Evolutionary conservation across 2,113 vertebrate genomes (phyloP).

Genomic region (Ammodramus savannarum): DNA sequence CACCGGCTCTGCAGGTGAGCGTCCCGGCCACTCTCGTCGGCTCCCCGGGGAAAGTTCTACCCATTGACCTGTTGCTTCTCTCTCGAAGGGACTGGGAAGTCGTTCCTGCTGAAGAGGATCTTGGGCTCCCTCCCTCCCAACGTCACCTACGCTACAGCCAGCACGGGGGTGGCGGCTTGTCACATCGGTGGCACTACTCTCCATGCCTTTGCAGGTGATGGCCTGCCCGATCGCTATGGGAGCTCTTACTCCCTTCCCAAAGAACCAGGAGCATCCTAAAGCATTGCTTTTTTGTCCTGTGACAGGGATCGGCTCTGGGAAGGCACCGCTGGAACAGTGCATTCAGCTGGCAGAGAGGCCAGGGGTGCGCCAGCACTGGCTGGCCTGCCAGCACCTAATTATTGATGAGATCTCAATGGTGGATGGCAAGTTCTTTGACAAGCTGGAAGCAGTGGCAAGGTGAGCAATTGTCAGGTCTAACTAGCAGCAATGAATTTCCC

Average conservation of each 20-base stretch:
- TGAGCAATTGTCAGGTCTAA: neutral
- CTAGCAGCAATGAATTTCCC: neutral
- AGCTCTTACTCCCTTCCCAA: neutral
- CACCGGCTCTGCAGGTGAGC: slow-evolving; percentile 91
- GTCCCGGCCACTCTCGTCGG: fast-evolving
- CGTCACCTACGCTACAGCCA: slow-evolving; percentile 91
- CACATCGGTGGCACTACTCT: slow-evolving; percentile 94
- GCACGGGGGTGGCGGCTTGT: slow-evolving; percentile 93
- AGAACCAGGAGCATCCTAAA: neutral
- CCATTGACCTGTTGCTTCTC: neutral
- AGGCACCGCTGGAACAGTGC: slow-evolving; percentile 87
- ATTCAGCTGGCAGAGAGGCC: slow-evolving; percentile 88
- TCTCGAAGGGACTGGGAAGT: slow-evolving; percentile 91
- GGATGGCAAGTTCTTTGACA: slow-evolving; percentile 92
- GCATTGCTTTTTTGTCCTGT: neutral
- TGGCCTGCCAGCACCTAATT: slow-evolving; percentile 86
- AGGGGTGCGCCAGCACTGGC: slow-evolving; percentile 88
- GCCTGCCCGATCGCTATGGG: neutral
- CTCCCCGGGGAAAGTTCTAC: too few species aligned
- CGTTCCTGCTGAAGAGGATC: slow-evolving; percentile 90
- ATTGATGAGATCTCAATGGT: slow-evolving; percentile 98
- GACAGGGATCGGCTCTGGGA: slow-evolving; percentile 90
- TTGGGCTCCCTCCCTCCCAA: slow-evolving; percentile 91
- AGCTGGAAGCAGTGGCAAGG: slow-evolving; percentile 91
- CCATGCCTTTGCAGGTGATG: slow-evolving; percentile 89